Percentiles rank a stretch among this genome's conserved stretches.
Conservation (phyloP, 2,113 vertebrate species). For the Erpornis zantholeuca region DNA sequence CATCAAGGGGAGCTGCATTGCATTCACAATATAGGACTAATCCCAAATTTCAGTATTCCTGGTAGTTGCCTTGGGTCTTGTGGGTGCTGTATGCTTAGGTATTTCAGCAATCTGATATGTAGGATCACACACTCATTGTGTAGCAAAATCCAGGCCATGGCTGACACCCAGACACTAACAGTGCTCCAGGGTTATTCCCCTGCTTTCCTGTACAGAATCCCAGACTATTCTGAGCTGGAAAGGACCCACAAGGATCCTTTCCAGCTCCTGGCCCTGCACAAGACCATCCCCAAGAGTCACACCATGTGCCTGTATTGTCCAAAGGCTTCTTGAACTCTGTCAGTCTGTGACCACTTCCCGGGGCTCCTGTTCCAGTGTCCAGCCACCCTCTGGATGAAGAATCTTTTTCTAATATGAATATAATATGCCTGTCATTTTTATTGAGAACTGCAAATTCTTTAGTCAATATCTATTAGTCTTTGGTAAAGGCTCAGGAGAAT, state of each 20-base stretch:
- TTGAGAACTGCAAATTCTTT: background rate
- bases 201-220: background rate
- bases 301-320: background rate
- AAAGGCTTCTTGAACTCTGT: background rate
- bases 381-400: background rate
- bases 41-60: background rate
- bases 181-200: background rate
- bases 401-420: background rate
- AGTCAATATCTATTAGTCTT: background rate
- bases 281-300: background rate
- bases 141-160: background rate
- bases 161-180: background rate
- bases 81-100: background rate
- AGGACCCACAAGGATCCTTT: background rate
- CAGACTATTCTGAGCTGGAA: background rate
- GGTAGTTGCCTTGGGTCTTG: background rate
- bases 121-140: background rate
- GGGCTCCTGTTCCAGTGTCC: background rate
- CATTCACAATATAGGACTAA: background rate
- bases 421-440: too few relatives aligned
- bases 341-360: background rate
- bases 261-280: background rate
- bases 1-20: background rate
- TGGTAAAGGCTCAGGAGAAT: background rate
- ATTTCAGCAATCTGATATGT: background rate